These are phyloP conservation scores for Silurus meridionalis DNA, from an alignment of 2,113 vertebrate genomes.

Conservation along the genomic window DNA sequence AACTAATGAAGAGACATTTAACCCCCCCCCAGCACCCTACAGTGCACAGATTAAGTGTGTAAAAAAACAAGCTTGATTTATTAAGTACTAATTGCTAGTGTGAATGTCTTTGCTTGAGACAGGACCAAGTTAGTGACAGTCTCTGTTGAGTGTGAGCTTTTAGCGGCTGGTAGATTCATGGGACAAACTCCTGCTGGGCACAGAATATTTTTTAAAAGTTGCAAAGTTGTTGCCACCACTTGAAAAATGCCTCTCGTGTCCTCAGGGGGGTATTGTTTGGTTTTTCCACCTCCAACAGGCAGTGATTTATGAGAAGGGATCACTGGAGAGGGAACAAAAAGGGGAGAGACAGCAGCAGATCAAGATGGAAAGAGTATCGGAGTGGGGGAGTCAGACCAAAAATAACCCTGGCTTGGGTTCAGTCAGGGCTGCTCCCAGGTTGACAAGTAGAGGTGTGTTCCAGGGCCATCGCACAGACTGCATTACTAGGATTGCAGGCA, in stretches of 20 bases:
- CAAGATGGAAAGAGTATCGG: conserved; percentile 36
- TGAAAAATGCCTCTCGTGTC: conserved; percentile 68
- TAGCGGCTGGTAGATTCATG: conserved; percentile 73
- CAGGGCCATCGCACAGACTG: conserved; percentile 65
- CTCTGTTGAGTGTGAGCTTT: conserved; percentile 75
- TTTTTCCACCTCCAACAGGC: conserved; percentile 70
- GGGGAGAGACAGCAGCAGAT: conserved; percentile 40
- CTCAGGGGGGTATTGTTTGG: conserved; percentile 61
- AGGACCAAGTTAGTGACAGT: conserved; percentile 73
- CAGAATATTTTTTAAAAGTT: conserved; percentile 73
- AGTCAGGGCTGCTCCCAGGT: conserved; percentile 58
- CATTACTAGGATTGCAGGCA: conserved; percentile 74
- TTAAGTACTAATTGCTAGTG: conserved; percentile 78
- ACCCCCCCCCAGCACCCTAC: conserved; percentile 28
- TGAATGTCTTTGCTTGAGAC: conserved; percentile 70
- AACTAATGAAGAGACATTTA: background rate
- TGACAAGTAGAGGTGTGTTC: conserved; percentile 55
- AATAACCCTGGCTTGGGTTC: conserved; percentile 70
- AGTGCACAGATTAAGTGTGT: conserved; percentile 61
- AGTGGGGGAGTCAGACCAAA: conserved; percentile 63
- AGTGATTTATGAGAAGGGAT: conserved; percentile 73
- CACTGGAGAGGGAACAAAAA: conserved; percentile 14
- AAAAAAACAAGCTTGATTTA: conserved; percentile 76
- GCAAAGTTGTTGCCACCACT: conserved; percentile 74
- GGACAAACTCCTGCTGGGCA: conserved; percentile 58